phyloP scores from a whole-genome alignment of 2,113 vertebrate genomes.

The Ursus arctos region DNA sequence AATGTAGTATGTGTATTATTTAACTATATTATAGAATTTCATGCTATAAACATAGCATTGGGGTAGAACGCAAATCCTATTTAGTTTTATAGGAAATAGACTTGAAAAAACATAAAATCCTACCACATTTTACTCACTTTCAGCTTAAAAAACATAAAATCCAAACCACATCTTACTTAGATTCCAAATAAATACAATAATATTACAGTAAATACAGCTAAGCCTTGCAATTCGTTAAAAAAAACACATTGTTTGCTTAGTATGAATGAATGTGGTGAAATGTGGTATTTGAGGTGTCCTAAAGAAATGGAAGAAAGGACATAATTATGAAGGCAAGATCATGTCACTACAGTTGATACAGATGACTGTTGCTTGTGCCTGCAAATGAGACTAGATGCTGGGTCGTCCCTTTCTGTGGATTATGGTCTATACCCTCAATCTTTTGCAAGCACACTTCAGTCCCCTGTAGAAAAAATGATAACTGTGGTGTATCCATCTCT shows the following conservation, averaged over 20 bases:
- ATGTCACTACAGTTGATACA: background rate
- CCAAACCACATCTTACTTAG: background rate
- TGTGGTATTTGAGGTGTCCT: background rate
- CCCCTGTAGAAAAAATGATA: background rate
- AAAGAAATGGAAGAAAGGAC: background rate
- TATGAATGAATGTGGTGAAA: background rate
- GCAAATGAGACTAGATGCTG: background rate
- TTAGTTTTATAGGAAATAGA: background rate
- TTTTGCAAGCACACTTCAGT: background rate
- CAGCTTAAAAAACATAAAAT: conserved; percentile 16
- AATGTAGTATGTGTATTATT: background rate
- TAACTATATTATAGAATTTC: background rate
- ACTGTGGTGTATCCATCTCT: background rate
- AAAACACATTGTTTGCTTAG: background rate
- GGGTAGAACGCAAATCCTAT: background rate
- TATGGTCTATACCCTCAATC: too few species aligned
- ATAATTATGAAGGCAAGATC: background rate
- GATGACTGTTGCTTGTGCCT: background rate
- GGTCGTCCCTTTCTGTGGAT: background rate
- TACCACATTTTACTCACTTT: background rate
- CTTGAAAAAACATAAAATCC: conserved; percentile 1
- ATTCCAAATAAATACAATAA: conserved; percentile 34
- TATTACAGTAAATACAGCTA: background rate
- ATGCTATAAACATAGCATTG: background rate
- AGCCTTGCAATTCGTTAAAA: background rate